Evolutionary conservation across 2,113 vertebrate genomes (phyloP).

Genomic region (Crotalus viridis): DNA sequence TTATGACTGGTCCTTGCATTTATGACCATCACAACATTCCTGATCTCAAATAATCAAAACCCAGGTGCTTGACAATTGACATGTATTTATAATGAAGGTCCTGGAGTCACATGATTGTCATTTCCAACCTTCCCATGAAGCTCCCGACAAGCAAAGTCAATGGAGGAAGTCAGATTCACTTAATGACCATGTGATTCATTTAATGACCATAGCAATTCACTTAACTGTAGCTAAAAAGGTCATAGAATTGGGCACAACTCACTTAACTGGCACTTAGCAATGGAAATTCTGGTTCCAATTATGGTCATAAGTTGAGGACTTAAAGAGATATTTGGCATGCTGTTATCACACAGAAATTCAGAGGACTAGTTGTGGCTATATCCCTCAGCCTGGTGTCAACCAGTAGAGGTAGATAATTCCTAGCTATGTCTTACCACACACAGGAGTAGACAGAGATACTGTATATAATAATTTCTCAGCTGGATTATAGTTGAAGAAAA

Average conservation of each 20-base stretch:
- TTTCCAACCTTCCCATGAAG: neutral
- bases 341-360: neutral
- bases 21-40: neutral
- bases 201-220: neutral
- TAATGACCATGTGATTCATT: neutral
- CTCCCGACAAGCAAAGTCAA: neutral
- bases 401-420: neutral
- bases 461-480: neutral
- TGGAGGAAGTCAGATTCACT: neutral
- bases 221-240: neutral
- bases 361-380: neutral
- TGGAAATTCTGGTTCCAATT: neutral
- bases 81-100: neutral
- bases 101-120: neutral
- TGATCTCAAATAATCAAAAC: neutral
- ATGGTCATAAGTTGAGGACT: neutral
- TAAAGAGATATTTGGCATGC: neutral
- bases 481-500: neutral
- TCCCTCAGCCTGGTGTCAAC: neutral
- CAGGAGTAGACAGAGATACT: neutral
- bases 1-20: neutral
- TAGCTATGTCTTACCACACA: neutral
- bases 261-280: neutral
- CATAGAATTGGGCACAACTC: neutral
- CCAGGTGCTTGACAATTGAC: neutral